phyloP scores from a whole-genome alignment of 37 sponge, comb jelly and placozoan genomes.

The Geodia barretti region DNA sequence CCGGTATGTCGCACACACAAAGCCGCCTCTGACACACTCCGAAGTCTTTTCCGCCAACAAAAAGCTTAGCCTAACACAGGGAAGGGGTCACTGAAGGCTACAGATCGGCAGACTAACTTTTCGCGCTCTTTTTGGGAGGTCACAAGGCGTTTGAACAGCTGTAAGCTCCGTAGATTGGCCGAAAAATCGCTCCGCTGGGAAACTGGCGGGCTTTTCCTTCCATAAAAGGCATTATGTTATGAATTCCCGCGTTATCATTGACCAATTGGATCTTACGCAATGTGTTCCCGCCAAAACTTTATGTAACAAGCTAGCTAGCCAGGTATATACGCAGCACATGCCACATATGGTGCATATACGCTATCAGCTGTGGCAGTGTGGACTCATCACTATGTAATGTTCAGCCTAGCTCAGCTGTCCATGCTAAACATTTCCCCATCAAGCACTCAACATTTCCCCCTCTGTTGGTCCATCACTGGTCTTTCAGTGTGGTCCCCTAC shows the following conservation, averaged over 20 bases:
- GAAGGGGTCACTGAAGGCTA: not conserved
- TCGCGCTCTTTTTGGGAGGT: slow-evolving; percentile 23
- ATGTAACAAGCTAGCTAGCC: not conserved
- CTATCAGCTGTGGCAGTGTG: not conserved
- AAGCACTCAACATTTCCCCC: no score
- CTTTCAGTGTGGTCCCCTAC: no score
- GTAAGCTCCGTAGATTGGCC: not conserved
- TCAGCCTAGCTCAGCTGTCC: not conserved
- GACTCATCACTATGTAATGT: not conserved
- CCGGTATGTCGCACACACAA: not conserved
- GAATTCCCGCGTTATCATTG: not conserved
- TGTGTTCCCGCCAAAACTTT: slow-evolving; percentile 26
- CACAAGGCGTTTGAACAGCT: slow-evolving; percentile 7
- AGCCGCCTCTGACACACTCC: not conserved
- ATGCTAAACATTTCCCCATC: not conserved
- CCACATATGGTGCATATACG: not conserved
- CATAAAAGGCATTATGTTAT: not conserved
- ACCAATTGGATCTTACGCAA: slow-evolving; percentile 1
- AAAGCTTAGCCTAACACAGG: no score
- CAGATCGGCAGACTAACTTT: slow-evolving; percentile 38
- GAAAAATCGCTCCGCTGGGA: not conserved
- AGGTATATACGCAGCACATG: not conserved
- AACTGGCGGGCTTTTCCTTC: not conserved
- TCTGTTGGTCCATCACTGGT: no score
- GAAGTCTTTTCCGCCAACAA: not conserved